Percentiles rank a stretch among this genome's conserved stretches.
Evolutionary conservation across 2,888 invertebrate species (phyloP).

Genomic region (Clusia tigrina): DNA sequence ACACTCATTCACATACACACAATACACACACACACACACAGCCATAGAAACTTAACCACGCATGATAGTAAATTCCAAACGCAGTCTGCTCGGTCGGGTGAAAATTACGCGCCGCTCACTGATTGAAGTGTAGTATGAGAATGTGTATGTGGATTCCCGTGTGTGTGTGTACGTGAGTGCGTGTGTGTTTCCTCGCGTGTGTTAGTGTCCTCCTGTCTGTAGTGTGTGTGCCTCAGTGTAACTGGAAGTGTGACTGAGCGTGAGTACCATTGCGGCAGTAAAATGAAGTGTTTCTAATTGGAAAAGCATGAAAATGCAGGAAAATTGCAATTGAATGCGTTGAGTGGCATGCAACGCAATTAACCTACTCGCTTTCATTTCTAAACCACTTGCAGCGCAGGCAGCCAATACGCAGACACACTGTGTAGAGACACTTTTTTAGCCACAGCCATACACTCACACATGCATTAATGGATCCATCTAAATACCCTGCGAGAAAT

Average conservation of each 20-base stretch:
- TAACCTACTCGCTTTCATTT: slow-evolving; percentile 43
- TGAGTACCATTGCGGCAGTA: no score
- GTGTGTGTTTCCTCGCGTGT: no score
- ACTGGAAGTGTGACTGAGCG: no score
- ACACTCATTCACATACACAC: not conserved
- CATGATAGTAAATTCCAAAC: slow-evolving; percentile 17
- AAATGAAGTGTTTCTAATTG: slow-evolving; percentile 47
- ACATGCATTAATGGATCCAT: no score
- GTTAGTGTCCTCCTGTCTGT: no score
- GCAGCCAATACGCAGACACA: not conserved
- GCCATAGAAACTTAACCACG: not conserved
- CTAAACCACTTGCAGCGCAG: not conserved
- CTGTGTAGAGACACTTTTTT: not conserved
- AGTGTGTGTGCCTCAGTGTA: no score
- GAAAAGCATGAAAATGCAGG: slow-evolving; percentile 42
- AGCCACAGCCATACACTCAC: no score
- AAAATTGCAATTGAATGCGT: slow-evolving; percentile 32
- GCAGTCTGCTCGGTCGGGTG: no score
- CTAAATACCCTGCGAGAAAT: no score
- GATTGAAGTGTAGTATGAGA: not conserved
- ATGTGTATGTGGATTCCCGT: no score
- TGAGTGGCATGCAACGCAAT: slow-evolving; percentile 41
- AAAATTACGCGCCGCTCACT: slow-evolving; percentile 8
- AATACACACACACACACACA: not conserved
- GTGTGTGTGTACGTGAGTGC: no score